Conservation (phyloP, 2,113 vertebrate genomes). For the Phaethornis superciliosus region DNA sequence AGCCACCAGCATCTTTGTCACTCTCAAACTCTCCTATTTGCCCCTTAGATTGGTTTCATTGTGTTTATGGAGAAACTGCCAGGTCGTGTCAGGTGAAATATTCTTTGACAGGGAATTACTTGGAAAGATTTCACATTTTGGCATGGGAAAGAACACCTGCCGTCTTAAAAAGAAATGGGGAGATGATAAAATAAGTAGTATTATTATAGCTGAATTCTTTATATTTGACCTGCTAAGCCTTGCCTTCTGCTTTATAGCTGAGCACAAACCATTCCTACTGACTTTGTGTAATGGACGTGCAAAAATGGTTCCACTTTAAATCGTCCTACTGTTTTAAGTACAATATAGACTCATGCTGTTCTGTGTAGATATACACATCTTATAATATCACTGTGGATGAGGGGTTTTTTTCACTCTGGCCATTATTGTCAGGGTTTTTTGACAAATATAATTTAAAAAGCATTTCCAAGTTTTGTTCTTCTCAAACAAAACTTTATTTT, state of each 20-base stretch:
- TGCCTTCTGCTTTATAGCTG: not conserved
- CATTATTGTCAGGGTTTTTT: not conserved
- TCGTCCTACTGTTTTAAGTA: not conserved
- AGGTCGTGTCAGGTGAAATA: not conserved
- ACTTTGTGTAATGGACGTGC: not conserved
- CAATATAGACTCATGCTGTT: not conserved
- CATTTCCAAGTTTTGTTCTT: not conserved
- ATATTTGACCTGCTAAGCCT: constrained; percentile 13
- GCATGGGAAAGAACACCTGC: not conserved
- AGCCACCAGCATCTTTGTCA: not conserved
- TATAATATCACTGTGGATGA: not conserved
- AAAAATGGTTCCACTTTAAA: not conserved
- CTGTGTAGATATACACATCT: not conserved
- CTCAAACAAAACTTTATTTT: too few species aligned
- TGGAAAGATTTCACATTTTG: not conserved
- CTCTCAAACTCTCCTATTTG: not conserved
- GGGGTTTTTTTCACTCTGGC: not conserved
- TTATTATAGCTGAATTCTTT: not conserved
- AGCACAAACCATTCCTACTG: not conserved
- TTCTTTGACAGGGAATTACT: not conserved
- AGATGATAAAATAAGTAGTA: not conserved
- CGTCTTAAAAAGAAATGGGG: not conserved
- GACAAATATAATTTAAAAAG: not conserved
- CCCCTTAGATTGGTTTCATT: accelerated
- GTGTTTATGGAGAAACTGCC: too few species aligned